Evolutionary conservation across 2,888 invertebrate genomes (phyloP).

Genomic region (Ophion obscuratus): DNA sequence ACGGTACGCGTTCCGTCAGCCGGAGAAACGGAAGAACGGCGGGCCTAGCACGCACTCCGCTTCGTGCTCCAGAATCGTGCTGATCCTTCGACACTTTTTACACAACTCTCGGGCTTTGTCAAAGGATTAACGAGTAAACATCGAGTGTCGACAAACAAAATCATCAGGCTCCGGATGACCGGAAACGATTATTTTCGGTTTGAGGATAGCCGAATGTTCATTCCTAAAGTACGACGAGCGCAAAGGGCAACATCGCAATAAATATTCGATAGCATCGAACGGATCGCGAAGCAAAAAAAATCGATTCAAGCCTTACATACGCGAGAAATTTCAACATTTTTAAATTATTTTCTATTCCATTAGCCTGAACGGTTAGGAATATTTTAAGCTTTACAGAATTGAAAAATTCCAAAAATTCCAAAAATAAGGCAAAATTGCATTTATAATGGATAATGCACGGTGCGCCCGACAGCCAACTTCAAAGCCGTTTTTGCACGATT

Average conservation of each 20-base stretch:
- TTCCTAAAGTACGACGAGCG: not conserved
- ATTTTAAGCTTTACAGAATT: too few relatives aligned
- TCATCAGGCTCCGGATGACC: not conserved
- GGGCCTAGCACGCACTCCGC: not conserved
- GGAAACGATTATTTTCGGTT: not conserved
- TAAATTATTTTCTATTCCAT: too few relatives aligned
- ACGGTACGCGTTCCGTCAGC: constrained; percentile 46
- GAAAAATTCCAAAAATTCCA: too few relatives aligned
- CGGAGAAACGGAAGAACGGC: not conserved
- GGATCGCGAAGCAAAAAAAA: not conserved
- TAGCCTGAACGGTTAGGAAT: too few relatives aligned
- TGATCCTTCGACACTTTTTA: constrained; percentile 68
- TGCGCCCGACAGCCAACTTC: too few relatives aligned
- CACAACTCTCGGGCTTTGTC: too few relatives aligned
- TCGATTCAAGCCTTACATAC: too few relatives aligned
- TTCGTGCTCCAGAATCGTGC: constrained; percentile 59
- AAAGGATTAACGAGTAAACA: not conserved
- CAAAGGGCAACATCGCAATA: not conserved
- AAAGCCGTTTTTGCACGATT: too few relatives aligned
- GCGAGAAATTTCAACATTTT: too few relatives aligned
- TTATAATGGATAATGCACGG: too few relatives aligned
- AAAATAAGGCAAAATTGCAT: too few relatives aligned
- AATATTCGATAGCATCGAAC: not conserved
- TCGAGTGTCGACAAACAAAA: not conserved
- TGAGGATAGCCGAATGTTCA: not conserved